A percentile compares a stretch with the other conserved stretches of the same genome.
These are phyloP conservation scores for Oreotrochilus melanogaster DNA, from an alignment of 2,113 vertebrate genomes.

Conservation along the genomic window DNA sequence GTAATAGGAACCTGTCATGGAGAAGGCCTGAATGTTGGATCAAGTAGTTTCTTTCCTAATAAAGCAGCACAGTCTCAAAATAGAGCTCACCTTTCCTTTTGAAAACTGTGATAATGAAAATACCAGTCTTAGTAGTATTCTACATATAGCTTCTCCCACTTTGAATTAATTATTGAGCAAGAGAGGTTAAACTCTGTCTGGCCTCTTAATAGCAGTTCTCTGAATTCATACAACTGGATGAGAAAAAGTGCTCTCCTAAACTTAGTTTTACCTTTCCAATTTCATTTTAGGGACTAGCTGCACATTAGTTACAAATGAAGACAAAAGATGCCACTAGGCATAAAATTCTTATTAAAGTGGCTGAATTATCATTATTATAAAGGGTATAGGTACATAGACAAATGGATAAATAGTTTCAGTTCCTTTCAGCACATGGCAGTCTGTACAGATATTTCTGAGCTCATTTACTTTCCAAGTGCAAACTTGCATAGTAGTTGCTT, in stretches of 20 bases:
- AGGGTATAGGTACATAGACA: not conserved
- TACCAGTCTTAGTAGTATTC: not conserved
- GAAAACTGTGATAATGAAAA: not conserved
- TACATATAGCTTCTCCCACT: not conserved
- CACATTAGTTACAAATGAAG: not conserved
- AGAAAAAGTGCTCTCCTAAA: not conserved
- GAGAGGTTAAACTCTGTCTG: not conserved
- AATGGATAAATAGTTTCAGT: constrained; percentile 1
- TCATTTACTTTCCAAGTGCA: not conserved
- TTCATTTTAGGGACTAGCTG: not conserved
- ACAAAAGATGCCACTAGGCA: constrained; percentile 20
- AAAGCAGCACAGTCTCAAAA: not conserved
- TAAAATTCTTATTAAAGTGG: constrained; percentile 42
- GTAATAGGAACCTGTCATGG: not conserved
- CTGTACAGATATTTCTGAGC: not conserved
- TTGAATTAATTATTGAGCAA: not conserved
- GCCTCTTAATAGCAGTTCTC: not conserved
- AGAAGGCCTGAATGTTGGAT: not conserved
- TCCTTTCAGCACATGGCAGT: constrained; percentile 9
- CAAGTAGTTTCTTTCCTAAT: not conserved
- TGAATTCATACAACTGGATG: not conserved
- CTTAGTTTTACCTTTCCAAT: not conserved
- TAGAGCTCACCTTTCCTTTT: not conserved
- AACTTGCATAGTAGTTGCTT: not conserved
- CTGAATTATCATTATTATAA: not conserved